Conservation (phyloP, 2,797 vertebrate genomes). For the Acridotheres tristis region DNA sequence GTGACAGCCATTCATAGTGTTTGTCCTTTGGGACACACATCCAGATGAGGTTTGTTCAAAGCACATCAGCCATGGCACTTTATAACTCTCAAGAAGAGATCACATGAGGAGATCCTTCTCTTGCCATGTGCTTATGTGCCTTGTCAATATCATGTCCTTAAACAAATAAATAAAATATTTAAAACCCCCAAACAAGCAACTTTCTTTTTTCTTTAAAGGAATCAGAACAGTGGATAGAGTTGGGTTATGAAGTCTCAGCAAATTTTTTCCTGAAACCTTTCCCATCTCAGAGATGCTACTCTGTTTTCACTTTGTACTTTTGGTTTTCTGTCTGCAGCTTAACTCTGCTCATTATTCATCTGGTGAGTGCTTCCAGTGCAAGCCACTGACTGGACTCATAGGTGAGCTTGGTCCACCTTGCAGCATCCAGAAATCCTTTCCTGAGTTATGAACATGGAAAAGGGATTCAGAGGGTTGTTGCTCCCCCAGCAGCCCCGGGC, state of each 20-base stretch:
- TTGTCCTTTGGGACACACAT: neutral
- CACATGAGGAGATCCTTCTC: neutral
- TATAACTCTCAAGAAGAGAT: neutral
- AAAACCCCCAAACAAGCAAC: neutral
- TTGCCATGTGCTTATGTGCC: neutral
- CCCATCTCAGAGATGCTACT: neutral
- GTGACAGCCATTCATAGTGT: neutral
- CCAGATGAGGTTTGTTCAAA: neutral
- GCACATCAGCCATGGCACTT: neutral
- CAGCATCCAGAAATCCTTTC: neutral
- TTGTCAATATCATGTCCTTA: neutral
- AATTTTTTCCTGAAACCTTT: neutral
- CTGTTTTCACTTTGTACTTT: neutral
- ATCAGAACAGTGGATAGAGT: neutral
- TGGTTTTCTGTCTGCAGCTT: neutral
- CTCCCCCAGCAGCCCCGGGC: neutral
- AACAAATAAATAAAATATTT: neutral
- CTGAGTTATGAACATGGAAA: neutral
- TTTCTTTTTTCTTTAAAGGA: neutral
- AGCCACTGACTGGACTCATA: neutral
- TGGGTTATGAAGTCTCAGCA: neutral
- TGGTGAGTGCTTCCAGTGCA: neutral
- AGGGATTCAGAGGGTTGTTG: neutral
- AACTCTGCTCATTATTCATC: neutral
- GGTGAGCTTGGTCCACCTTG: neutral